These are phyloP conservation scores for Oxyruncus cristatus DNA, from an alignment of 2,113 vertebrate species.

Conservation along the genomic window DNA sequence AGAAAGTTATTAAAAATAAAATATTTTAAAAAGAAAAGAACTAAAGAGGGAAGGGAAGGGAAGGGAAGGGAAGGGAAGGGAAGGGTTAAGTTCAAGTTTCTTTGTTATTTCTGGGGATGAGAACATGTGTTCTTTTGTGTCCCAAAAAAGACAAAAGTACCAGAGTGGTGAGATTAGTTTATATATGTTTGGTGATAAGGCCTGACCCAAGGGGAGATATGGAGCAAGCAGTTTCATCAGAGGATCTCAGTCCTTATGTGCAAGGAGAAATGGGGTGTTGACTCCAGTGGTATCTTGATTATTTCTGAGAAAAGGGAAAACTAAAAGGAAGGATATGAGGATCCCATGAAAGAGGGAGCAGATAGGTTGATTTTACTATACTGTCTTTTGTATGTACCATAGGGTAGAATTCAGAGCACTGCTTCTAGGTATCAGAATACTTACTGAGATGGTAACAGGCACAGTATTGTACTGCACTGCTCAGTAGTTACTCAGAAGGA, in stretches of 20 bases:
- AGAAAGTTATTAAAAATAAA: not conserved
- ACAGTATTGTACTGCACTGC: not conserved
- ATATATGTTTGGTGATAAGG: not conserved
- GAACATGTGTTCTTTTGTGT: no score
- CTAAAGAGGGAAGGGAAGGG: not conserved
- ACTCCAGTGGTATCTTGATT: not conserved
- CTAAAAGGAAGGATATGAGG: not conserved
- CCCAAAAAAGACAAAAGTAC: not conserved
- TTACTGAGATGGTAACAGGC: not conserved
- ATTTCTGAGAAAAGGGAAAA: not conserved
- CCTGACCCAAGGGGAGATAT: not conserved
- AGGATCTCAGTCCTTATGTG: not conserved
- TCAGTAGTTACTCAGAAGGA: not conserved
- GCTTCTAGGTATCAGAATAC: not conserved
- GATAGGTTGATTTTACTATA: not conserved
- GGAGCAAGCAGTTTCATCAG: not conserved
- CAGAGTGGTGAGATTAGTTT: not conserved
- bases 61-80: no score
- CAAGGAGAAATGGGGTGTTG: not conserved
- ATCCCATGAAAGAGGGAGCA: not conserved
- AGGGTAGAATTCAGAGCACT: not conserved
- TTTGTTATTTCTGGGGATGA: not conserved
- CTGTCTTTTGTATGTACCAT: not conserved
- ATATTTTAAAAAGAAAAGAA: rapidly evolving
- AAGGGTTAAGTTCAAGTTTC: not conserved